Evolutionary conservation across 2,888 invertebrate genomes (phyloP), one percentile per base, ranked within the genome.

Genomic region (Napeogenes inachia): DNA sequence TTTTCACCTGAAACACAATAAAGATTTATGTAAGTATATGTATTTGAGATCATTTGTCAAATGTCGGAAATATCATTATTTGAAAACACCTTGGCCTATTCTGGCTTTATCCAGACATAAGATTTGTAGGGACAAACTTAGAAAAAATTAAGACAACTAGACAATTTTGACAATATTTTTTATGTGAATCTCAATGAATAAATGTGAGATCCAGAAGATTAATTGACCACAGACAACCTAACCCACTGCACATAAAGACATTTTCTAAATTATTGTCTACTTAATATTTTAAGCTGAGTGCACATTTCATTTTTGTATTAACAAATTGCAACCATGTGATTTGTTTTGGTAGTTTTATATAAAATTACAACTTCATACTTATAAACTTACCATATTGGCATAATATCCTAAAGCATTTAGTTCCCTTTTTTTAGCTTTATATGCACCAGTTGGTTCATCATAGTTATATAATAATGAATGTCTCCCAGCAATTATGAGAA

Each of bases 401-500:
- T 83, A 84, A 75, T 92, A 94, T 45, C 94, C 94, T 61, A 95
- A 77, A 58, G 87, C 77, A 69, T 84, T 75, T 21, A 96, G 83
- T 72, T 95, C 95, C 62, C 92, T 87, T 13, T 93, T 66, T 84
- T 95, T 95, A 75, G 92, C 84, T n/a, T 81, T 73, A 64, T 92
- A 85, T 30, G 88, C 84, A 12, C 95, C 95, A 50, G 92, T 90
- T 8, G 91, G 87, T 35, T 73, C 76, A 45, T 85, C 75, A 21
- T 88, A 87, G 35, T 90, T 85, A 58, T 91, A 79, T 35, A 93
- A 87, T 21, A 92, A 88, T 68, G 90, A 90, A 83, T 94, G 94
- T 85, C 92, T 92, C 30, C 93, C 93, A 30, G 91, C 91, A 42
- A 93, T 76, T 0, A 94, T 82, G 6, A 96, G 68, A 3, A 88